Base-by-base conservation (phyloP, 1,140 invertebrate species). In the Papilio xuthus region DNA sequence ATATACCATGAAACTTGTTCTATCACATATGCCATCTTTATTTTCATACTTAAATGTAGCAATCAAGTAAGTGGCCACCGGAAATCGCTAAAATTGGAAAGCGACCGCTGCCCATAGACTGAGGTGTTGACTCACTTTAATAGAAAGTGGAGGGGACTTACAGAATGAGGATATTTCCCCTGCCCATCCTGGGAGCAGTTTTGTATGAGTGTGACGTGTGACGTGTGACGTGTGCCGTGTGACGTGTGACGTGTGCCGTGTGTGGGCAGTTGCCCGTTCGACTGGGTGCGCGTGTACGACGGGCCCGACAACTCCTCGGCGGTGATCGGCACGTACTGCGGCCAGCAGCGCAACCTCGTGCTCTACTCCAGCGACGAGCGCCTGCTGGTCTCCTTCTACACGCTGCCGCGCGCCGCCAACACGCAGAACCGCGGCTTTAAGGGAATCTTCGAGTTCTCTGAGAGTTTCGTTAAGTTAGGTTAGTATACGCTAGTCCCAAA, bases 241-340 rank as follows among this genome's bases (percentile, higher is more conserved):
- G n/a, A n/a, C n/a, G n/a, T n/a, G n/a, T n/a, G n/a, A n/a, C n/a
- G n/a, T n/a, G n/a, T n/a, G n/a, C 15, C 63, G 15, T 47, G 23
- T 79, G 6, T 15, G 7, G 80, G 8, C 95, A 99, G 99, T 92
- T 99, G 99, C 95, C 99, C 99, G 77, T 99, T 99, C 95, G 99
- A 99, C 95, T 98, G 97, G 94, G 97, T 99, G 79, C 98, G 98
- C 94, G 97, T 99, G 78, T 99, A 97, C 94, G 99, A 99, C 94
- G 99, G 99, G 79, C 94, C 96, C 75, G 96, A 97, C 87, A 97
- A 97, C 91, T 95, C 96, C 69, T 96, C 97, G 83, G 97, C 98
- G 47, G 96, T 98, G 85, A 99, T 99, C 89, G 98, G 98, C 85
- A 99, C 98, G 78, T 99, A 99, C 93, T 99, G 99, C 94, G 99